phyloP scores from a whole-genome alignment of 2,113 vertebrate species.

The Neoarius graeffei region DNA sequence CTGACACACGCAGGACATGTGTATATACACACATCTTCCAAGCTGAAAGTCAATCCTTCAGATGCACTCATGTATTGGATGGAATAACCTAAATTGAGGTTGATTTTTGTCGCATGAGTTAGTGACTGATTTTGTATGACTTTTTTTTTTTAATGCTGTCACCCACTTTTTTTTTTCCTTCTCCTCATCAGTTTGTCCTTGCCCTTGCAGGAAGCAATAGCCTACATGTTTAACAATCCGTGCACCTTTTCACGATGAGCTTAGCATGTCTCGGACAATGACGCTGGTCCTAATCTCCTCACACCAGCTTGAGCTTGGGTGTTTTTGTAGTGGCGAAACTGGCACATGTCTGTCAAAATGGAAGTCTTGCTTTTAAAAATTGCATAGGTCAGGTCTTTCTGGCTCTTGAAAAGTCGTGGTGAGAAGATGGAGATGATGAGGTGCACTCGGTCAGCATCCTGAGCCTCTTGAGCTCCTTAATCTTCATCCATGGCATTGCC shows the following conservation, averaged over 20 bases:
- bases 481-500: not conserved
- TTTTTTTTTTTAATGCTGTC: not conserved
- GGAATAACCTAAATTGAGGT: not conserved
- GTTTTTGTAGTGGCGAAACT: not conserved
- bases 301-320: not conserved
- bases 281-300: not conserved
- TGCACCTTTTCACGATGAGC: not conserved
- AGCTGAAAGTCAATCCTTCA: not conserved
- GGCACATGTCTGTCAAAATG: not conserved
- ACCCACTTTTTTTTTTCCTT: not conserved
- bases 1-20: not conserved
- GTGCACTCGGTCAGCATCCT: not conserved
- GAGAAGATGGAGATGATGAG: not conserved
- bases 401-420: not conserved
- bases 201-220: not conserved
- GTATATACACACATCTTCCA: not conserved
- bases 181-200: not conserved
- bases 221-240: slow-evolving; percentile 3
- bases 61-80: not conserved
- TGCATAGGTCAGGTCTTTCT: not conserved
- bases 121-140: not conserved
- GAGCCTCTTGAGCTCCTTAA: not conserved
- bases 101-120: not conserved
- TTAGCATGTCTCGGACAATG: not conserved
- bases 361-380: not conserved